phyloP scores from a whole-genome alignment of 1,140 invertebrate species.

The Elymnias hypermnestra region DNA sequence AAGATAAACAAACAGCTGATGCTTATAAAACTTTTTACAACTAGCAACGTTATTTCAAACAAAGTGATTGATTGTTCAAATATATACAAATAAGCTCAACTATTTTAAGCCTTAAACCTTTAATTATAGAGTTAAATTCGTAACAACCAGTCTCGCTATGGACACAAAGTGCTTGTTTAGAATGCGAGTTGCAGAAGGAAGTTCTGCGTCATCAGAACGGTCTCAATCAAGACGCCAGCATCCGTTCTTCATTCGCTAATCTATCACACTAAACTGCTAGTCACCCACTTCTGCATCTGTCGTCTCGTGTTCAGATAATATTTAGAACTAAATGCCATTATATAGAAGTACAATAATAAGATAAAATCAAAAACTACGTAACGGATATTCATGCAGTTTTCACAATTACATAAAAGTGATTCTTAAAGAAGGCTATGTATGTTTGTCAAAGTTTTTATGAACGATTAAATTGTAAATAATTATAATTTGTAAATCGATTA shows the following conservation, averaged over 20 bases:
- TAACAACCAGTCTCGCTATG: too few relatives aligned
- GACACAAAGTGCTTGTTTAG: not conserved
- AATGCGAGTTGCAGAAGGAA: slow-evolving; percentile 23
- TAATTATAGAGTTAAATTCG: not conserved
- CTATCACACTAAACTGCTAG: slow-evolving; percentile 33
- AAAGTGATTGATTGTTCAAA: not conserved
- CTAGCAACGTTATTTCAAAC: not conserved
- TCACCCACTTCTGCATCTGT: slow-evolving; percentile 7
- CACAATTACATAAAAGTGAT: too few relatives aligned
- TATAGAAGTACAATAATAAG: too few relatives aligned
- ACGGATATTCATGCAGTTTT: too few relatives aligned
- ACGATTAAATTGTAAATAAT: too few relatives aligned
- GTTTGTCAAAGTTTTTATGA: too few relatives aligned
- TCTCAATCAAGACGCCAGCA: slow-evolving; percentile 44
- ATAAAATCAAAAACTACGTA: too few relatives aligned
- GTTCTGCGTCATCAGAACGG: slow-evolving; percentile 28
- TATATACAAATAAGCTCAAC: not conserved
- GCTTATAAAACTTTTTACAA: not conserved
- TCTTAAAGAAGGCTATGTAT: too few relatives aligned
- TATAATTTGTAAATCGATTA: too few relatives aligned
- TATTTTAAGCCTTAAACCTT: not conserved
- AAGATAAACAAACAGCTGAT: too few relatives aligned
- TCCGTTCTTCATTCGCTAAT: slow-evolving; percentile 48
- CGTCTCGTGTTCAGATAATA: too few relatives aligned
- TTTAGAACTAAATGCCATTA: too few relatives aligned